Conservation (phyloP, 2,797 vertebrate species). For the Enteromius paludinosus region DNA sequence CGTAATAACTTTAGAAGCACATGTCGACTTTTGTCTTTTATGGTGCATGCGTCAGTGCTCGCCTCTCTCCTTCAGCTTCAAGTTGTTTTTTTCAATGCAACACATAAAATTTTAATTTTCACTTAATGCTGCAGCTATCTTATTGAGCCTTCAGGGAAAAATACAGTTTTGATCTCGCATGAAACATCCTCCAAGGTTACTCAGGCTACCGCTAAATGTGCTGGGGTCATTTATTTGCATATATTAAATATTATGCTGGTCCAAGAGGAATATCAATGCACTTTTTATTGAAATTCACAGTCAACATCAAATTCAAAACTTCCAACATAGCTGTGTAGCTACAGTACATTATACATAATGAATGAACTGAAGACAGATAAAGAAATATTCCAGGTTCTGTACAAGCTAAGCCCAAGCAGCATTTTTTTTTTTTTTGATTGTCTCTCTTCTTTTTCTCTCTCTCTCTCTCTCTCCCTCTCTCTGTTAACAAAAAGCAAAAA, state of each 20-base stretch:
- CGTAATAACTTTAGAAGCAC: not conserved
- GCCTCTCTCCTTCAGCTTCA: not conserved
- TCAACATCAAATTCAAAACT: slow-evolving; percentile 46
- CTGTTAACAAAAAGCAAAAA: not conserved
- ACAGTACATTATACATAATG: slow-evolving; percentile 41
- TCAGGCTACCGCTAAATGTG: not conserved
- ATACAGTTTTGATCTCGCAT: slow-evolving; percentile 3
- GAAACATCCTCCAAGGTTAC: not conserved
- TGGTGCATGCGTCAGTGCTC: not conserved
- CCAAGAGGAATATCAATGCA: slow-evolving; percentile 21
- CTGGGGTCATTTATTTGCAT: not conserved
- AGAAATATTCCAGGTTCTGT: not conserved
- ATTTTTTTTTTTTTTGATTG: not conserved
- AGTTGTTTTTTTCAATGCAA: slow-evolving; percentile 12
- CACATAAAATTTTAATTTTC: slow-evolving; percentile 26
- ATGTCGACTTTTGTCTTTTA: not conserved
- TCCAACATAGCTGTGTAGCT: slow-evolving; percentile 9
- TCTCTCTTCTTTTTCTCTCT: not conserved
- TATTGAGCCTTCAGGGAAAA: not conserved
- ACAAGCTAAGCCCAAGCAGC: not conserved
- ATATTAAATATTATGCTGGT: slow-evolving; percentile 2
- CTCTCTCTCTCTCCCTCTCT: too few relatives aligned
- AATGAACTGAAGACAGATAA: slow-evolving; percentile 36
- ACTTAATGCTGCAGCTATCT: slow-evolving; percentile 23
- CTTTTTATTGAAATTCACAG: slow-evolving; percentile 57